These are phyloP conservation scores for Teleogryllus occipitalis DNA, from an alignment of 1,140 invertebrate species.

Conservation along the genomic window DNA sequence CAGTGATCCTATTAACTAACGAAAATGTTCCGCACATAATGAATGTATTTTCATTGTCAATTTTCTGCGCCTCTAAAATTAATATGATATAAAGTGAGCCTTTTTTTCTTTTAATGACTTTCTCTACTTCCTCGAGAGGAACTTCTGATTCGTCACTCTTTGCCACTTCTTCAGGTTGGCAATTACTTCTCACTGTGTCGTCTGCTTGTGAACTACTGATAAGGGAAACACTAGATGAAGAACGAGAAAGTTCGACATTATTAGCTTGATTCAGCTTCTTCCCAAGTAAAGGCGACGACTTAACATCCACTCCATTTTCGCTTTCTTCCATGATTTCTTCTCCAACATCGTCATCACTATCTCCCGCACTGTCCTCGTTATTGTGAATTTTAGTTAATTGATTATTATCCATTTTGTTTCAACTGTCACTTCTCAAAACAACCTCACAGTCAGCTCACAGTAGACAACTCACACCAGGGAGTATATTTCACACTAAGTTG, in stretches of 20 bases:
- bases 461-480: too few relatives aligned
- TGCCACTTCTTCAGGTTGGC: neutral
- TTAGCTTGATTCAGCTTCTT: neutral
- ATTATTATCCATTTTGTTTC: neutral
- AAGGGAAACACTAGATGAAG: conserved; percentile 5
- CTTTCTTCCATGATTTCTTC: conserved; percentile 4
- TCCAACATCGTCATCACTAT: neutral
- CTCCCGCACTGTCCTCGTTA: neutral
- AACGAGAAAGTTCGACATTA: conserved; percentile 3
- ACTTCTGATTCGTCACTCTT: conserved; percentile 12
- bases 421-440: neutral
- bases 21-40: too few relatives aligned
- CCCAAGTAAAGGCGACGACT: too few relatives aligned
- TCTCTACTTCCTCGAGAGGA: conserved; percentile 3
- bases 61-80: too few relatives aligned
- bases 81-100: too few relatives aligned
- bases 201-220: neutral
- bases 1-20: too few relatives aligned
- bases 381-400: neutral
- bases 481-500: too few relatives aligned
- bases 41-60: too few relatives aligned
- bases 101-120: conserved; percentile 9
- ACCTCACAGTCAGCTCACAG: too few relatives aligned
- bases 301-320: conserved; percentile 7
- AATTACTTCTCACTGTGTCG: neutral